Conservation (phyloP, 2,113 vertebrate species). For the Ia io region DNA sequence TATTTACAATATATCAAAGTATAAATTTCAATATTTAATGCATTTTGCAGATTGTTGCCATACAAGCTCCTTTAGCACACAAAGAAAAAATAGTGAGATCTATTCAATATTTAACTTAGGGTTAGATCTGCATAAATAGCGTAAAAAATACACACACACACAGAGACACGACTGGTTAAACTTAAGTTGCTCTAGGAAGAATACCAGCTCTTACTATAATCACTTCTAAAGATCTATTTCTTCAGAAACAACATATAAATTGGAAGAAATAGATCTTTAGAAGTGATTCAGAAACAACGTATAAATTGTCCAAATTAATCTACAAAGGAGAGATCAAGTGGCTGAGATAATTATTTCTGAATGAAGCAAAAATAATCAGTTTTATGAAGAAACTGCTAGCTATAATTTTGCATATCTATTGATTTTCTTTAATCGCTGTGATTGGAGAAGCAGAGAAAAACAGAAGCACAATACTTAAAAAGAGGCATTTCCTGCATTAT, state of each 20-base stretch:
- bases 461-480: neutral
- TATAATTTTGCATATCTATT: neutral
- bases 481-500: neutral
- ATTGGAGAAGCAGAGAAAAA: neutral
- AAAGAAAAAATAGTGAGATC: conserved; percentile 3
- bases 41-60: conserved; percentile 2
- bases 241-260: neutral
- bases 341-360: conserved; percentile 1
- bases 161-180: neutral
- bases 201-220: neutral
- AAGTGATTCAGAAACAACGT: neutral
- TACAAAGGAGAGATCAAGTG: neutral
- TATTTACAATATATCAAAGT: neutral
- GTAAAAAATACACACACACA: neutral
- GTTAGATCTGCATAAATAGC: neutral
- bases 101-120: neutral
- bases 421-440: neutral
- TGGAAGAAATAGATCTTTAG: neutral
- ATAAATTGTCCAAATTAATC: neutral
- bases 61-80: neutral
- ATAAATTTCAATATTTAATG: neutral
- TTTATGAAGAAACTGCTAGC: neutral
- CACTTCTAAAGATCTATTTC: neutral
- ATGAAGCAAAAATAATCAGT: neutral
- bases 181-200: neutral